phyloP scores from a whole-genome alignment of 2,113 vertebrate species.

The Trematocara marginatum region DNA sequence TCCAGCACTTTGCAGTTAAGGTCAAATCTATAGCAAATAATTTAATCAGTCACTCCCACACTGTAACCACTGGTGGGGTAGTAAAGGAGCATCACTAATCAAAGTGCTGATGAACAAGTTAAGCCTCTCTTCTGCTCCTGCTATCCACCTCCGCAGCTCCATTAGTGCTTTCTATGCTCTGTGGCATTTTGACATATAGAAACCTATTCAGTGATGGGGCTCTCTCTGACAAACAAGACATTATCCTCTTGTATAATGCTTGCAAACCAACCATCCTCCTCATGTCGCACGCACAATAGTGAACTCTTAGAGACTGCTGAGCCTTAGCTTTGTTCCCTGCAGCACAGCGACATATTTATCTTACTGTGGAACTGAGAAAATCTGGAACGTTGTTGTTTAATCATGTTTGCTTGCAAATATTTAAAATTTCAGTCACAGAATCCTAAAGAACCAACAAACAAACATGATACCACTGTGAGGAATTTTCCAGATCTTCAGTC shows the following conservation, averaged over 20 bases:
- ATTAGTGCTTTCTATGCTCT: background rate
- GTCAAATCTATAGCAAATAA: background rate
- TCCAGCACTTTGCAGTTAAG: background rate
- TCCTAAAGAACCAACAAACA: background rate
- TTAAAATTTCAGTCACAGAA: background rate
- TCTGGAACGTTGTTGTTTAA: background rate
- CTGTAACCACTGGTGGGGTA: background rate
- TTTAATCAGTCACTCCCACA: background rate
- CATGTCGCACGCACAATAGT: background rate
- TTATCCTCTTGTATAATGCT: conserved; percentile 14
- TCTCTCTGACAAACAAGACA: conserved; percentile 14
- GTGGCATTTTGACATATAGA: conserved; percentile 1
- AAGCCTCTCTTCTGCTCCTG: background rate
- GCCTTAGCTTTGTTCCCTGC: background rate
- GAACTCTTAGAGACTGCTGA: background rate
- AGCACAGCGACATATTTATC: background rate
- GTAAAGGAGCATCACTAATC: background rate
- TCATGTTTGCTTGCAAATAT: background rate
- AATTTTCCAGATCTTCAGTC: background rate
- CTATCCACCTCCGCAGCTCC: background rate
- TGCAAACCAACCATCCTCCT: background rate
- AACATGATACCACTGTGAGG: background rate
- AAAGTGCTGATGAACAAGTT: background rate
- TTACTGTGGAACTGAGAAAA: background rate
- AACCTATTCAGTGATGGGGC: conserved; percentile 1